Conservation (phyloP, 1,140 invertebrate genomes). For the Achatina immaculata region DNA sequence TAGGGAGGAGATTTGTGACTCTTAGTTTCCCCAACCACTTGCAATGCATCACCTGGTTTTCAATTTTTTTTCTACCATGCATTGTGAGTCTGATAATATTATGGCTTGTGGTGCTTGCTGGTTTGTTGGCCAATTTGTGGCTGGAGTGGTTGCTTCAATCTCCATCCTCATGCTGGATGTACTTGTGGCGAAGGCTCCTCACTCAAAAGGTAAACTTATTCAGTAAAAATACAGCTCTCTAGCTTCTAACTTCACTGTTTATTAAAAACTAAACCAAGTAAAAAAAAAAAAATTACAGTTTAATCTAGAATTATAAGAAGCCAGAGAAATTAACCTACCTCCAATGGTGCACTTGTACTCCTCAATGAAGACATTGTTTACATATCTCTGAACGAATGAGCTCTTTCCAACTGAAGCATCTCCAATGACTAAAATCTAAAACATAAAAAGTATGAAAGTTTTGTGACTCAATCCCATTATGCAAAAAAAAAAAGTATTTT, state of each 20-base stretch:
- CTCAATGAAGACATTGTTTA: not conserved
- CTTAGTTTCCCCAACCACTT: too few relatives aligned
- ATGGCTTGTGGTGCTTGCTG: too few relatives aligned
- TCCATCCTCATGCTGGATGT: too few relatives aligned
- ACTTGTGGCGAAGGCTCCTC: not conserved
- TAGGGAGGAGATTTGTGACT: too few relatives aligned
- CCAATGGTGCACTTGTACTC: conserved; percentile 29
- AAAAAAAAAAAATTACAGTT: too few relatives aligned
- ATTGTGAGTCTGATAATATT: too few relatives aligned
- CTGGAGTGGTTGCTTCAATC: too few relatives aligned
- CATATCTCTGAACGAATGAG: conserved; percentile 24
- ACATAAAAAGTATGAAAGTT: not conserved
- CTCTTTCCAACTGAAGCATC: conserved; percentile 17
- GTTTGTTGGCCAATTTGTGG: too few relatives aligned
- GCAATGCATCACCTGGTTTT: too few relatives aligned
- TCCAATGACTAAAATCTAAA: conserved; percentile 25
- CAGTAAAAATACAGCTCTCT: not conserved
- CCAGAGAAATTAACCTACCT: not conserved
- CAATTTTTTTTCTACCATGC: too few relatives aligned
- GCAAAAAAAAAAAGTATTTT: too few relatives aligned
- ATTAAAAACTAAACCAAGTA: not conserved
- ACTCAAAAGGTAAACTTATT: not conserved
- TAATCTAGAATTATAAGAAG: not conserved
- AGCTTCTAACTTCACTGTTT: not conserved
- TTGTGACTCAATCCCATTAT: not conserved